Percentiles rank a stretch among this genome's conserved stretches.
These are phyloP conservation scores for Pipra filicauda DNA, from an alignment of 2,113 vertebrate genomes.

Conservation along the genomic window DNA sequence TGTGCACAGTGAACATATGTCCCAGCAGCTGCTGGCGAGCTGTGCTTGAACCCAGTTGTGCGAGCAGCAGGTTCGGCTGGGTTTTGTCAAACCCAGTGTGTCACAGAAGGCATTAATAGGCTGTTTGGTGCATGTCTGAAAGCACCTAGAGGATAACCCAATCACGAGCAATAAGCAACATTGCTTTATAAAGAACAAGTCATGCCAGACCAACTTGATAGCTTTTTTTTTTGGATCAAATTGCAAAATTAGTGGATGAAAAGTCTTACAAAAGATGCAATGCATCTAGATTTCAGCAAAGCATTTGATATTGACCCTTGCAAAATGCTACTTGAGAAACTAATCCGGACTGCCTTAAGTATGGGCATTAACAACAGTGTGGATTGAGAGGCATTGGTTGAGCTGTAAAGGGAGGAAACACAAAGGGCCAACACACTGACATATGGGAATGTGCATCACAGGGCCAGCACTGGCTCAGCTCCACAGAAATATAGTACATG, in stretches of 20 bases:
- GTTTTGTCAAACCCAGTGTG: slow-evolving; percentile 33
- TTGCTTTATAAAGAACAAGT: background rate
- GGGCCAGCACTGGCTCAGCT: background rate
- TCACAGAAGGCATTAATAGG: slow-evolving; percentile 44
- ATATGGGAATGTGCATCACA: background rate
- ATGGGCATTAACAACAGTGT: background rate
- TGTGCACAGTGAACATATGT: slow-evolving; percentile 29
- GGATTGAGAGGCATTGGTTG: background rate
- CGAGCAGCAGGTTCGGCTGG: slow-evolving; percentile 38
- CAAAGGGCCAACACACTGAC: background rate
- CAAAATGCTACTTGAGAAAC: slow-evolving; percentile 41
- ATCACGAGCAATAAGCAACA: slow-evolving; percentile 18
- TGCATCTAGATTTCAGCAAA: background rate
- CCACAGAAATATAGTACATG: background rate
- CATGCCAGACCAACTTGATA: background rate
- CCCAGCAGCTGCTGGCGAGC: slow-evolving; percentile 43
- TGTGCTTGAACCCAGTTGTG: slow-evolving; percentile 28
- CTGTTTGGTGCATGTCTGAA: background rate
- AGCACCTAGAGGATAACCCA: background rate
- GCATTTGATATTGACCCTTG: slow-evolving; percentile 35
- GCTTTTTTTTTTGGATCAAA: background rate
- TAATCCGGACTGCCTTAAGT: background rate
- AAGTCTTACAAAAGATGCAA: slow-evolving; percentile 1
- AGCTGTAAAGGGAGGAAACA: background rate
- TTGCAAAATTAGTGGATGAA: slow-evolving; percentile 48